These are phyloP conservation scores for Gadus chalcogrammus DNA, from an alignment of 2,113 vertebrate species.

Conservation along the genomic window DNA sequence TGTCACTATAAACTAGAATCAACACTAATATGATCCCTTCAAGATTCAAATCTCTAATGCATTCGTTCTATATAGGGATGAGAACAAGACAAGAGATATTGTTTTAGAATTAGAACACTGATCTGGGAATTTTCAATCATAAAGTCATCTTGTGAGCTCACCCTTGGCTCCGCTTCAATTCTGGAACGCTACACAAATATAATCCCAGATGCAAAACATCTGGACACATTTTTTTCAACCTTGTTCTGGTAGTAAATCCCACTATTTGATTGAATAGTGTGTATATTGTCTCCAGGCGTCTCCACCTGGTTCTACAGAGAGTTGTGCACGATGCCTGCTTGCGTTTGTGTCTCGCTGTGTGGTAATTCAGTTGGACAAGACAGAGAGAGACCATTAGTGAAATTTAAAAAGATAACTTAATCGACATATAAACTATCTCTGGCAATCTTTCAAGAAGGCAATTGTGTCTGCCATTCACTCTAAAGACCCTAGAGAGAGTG, in stretches of 20 bases:
- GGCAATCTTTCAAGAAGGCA: conserved; percentile 59
- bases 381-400: conserved; percentile 38
- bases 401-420: conserved; percentile 17
- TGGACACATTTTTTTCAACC: conserved; percentile 19
- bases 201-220: conserved; percentile 41
- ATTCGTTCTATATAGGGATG: background rate
- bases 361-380: conserved; percentile 39
- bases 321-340: background rate
- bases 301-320: background rate
- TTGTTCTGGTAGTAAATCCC: conserved; percentile 14
- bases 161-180: conserved; percentile 13
- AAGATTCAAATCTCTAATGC: background rate
- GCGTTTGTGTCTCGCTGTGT: conserved; percentile 16
- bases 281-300: background rate
- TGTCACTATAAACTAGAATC: too few species aligned
- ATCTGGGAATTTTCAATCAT: background rate
- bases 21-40: background rate
- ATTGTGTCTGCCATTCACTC: conserved; percentile 56
- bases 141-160: conserved; percentile 5
- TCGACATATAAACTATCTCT: conserved; percentile 31
- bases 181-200: conserved; percentile 21
- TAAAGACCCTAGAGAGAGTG: conserved; percentile 24
- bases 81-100: background rate
- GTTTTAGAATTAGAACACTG: background rate
- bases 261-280: background rate